A percentile compares a stretch with the other conserved stretches of the same genome.
These are phyloP conservation scores for Puffinus mauretanicus DNA, from an alignment of 2,113 vertebrate species.

Conservation along the genomic window DNA sequence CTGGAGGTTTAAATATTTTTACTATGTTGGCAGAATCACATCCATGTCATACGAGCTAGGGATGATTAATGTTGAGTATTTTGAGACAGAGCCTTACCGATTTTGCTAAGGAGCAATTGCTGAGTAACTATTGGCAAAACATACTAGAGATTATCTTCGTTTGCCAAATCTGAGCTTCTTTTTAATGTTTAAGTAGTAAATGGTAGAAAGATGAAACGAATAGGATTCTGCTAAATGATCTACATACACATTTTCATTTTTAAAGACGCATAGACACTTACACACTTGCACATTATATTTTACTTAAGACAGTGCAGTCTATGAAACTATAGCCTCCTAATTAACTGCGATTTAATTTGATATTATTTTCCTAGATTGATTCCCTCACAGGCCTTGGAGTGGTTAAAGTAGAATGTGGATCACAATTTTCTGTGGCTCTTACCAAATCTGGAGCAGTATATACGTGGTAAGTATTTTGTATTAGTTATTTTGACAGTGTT, in stretches of 20 bases:
- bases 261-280: neutral
- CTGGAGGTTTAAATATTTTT: neutral
- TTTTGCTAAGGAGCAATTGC: neutral
- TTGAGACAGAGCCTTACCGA: neutral
- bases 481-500: neutral
- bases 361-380: constrained; percentile 84
- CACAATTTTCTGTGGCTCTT: constrained; percentile 96
- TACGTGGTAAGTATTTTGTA: constrained; percentile 82
- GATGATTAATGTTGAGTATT: neutral
- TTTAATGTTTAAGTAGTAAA: neutral
- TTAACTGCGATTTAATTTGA: neutral
- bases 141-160: neutral
- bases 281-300: neutral
- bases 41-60: neutral
- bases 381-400: constrained; percentile 96
- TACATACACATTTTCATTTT: neutral
- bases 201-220: neutral
- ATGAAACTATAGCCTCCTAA: neutral
- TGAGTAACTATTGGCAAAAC: neutral
- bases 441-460: constrained; percentile 96
- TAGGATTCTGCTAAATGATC: neutral
- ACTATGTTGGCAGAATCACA: neutral
- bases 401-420: constrained; percentile 96
- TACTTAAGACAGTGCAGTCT: neutral
- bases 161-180: neutral